phyloP scores from a whole-genome alignment of 2,888 invertebrate genomes.

The Arctia plantaginis region DNA sequence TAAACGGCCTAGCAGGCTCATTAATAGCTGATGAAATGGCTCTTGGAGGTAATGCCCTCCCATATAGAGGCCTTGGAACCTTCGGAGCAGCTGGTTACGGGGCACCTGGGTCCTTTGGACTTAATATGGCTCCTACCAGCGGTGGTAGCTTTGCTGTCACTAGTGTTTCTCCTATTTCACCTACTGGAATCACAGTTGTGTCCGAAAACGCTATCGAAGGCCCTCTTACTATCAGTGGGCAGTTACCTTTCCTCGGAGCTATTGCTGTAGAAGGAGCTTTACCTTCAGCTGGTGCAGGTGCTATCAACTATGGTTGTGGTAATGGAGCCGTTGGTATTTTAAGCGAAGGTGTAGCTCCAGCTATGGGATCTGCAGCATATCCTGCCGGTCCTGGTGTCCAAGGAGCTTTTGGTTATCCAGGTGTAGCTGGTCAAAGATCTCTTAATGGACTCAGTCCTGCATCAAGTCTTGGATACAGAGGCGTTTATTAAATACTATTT shows the following conservation, averaged over 20 bases:
- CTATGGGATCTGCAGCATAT: conserved; percentile 3
- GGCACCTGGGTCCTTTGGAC: conserved; percentile 14
- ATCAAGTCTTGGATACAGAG: neutral
- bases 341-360: conserved; percentile 20
- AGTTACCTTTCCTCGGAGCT: conserved; percentile 51
- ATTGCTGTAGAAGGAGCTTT: conserved; percentile 51
- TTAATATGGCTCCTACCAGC: conserved; percentile 30
- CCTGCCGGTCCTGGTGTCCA: conserved; percentile 16
- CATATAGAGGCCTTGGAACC: neutral
- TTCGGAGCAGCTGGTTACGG: conserved; percentile 3
- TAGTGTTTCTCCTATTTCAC: conserved; percentile 56
- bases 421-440: neutral
- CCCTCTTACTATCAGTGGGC: conserved; percentile 40
- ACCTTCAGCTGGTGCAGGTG: conserved; percentile 57
- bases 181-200: conserved; percentile 54
- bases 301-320: conserved; percentile 17
- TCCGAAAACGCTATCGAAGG: conserved; percentile 56
- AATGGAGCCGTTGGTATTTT: conserved; percentile 1
- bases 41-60: neutral
- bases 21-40: conserved; percentile 35
- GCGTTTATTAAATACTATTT: neutral
- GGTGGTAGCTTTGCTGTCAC: conserved; percentile 51
- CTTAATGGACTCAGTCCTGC: neutral
- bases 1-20: conserved; percentile 14
- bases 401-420: neutral